Percentiles rank a stretch among this genome's conserved stretches.
Evolutionary conservation across 2,797 vertebrate genomes (phyloP).

Genomic region (Scomberomorus guttatus): DNA sequence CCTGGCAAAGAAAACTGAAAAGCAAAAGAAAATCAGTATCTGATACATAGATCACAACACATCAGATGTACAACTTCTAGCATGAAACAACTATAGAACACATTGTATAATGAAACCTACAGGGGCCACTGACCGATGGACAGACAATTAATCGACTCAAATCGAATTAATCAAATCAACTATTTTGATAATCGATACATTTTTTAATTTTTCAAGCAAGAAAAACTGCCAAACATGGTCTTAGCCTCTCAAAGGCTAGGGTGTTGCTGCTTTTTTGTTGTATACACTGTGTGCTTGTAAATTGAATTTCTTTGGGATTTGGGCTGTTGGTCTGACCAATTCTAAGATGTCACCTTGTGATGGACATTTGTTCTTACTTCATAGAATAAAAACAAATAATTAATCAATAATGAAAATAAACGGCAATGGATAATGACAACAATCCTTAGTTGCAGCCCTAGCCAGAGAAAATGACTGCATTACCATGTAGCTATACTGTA

Average conservation of each 20-base stretch:
- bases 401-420: background rate
- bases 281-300: background rate
- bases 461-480: background rate
- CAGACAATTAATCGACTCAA: too few relatives aligned
- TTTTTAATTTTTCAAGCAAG: background rate
- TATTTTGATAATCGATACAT: too few relatives aligned
- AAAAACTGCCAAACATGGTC: background rate
- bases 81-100: background rate
- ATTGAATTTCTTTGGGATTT: background rate
- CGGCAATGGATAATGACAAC: too few relatives aligned
- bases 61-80: background rate
- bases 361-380: background rate
- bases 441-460: background rate
- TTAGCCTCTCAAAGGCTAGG: background rate
- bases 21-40: constrained; percentile 1
- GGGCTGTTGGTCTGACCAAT: background rate
- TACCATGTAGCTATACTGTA: background rate
- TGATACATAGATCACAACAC: constrained; percentile 2
- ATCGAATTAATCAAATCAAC: too few relatives aligned
- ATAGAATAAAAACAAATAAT: background rate
- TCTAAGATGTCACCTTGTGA: background rate
- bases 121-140: background rate
- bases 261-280: background rate
- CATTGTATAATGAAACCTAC: background rate
- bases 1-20: constrained; percentile 2